Percentiles rank a stretch among this genome's conserved stretches.
These are phyloP conservation scores for Pararge aegeria DNA, from an alignment of 1,140 invertebrate genomes.

Conservation along the genomic window DNA sequence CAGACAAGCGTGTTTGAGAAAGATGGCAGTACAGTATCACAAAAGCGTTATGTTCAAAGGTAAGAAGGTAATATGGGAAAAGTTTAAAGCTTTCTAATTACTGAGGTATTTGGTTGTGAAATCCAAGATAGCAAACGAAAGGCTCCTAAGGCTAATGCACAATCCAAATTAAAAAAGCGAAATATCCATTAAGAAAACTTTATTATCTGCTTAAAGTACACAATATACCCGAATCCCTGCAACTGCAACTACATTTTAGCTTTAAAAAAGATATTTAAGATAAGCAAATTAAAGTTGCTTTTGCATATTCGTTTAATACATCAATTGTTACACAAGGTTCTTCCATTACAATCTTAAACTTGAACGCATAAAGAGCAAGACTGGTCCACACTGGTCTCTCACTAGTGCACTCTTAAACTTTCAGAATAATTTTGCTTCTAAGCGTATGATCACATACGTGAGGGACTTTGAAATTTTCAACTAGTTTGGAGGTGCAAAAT, in stretches of 20 bases:
- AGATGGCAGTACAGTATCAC: constrained; percentile 11
- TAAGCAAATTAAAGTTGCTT: neutral
- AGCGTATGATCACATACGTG: no score
- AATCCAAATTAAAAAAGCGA: no score
- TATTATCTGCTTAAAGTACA: no score
- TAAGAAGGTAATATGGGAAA: constrained; percentile 19
- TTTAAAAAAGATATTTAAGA: neutral
- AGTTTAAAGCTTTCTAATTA: neutral
- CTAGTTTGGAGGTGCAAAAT: no score
- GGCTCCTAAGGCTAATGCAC: no score
- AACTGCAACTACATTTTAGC: no score
- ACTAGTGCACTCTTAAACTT: constrained; percentile 15
- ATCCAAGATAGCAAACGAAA: no score
- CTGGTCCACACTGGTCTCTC: neutral
- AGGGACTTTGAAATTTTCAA: no score
- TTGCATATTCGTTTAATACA: neutral
- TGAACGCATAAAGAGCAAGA: neutral
- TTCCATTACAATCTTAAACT: constrained; percentile 4
- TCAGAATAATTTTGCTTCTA: constrained; percentile 15
- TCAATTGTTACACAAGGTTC: neutral
- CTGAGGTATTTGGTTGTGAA: no score
- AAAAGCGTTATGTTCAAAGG: constrained; percentile 7
- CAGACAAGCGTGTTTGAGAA: constrained; percentile 19
- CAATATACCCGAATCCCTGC: no score
- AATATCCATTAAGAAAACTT: no score